Evolutionary conservation across 1,140 invertebrate genomes (phyloP), one percentile per base, ranked within the genome.

Genomic region (Drosophila oshimai): DNA sequence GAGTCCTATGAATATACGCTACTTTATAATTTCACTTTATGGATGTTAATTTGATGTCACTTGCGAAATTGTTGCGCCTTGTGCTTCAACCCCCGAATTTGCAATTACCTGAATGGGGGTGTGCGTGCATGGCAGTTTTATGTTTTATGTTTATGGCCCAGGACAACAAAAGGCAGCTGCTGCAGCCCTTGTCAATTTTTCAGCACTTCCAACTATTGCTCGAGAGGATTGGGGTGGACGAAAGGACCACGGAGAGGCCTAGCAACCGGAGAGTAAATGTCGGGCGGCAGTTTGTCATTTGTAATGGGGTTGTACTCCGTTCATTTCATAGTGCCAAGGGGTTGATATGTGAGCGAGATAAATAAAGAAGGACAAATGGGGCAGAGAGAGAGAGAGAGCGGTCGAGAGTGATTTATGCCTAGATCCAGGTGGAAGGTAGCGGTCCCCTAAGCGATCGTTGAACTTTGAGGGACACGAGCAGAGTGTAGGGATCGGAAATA

Each of bases 1-100:
- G 42, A 73, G 36, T 83, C 53, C 49, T 51, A 67, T 77, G 78
- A 83, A 81, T 76, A 81, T 57, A 69, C 20, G 24, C 12, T 31
- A 46, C 17, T 55, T 55, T 37, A 26, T 50, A 31, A 31, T 49
- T 64, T 49, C 22, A 49, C 57, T 26, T 65, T 26, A 17, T 65
- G 6, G 24, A 13, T 26, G 12, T 65, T 49, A 41, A 64, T 50
- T 65, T 24, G 24, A 31, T 47, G n/a, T 5, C 15, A 41, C 31
- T 58, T n/a, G 51, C 50, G n/a, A 47, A 49, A 34, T 70, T 47
- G 50, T 39, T 54, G 61, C 18, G 39, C 18, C 39, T 39, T 34
- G 26, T 20, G 24, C 26, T 62, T 73, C 47, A 72, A 73, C 57
- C 55, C 55, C 22, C 37, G 29, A 41, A 73, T 36, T 51, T 45